These are phyloP conservation scores for Acanthornis magna DNA, from an alignment of 2,797 vertebrate genomes.

Conservation along the genomic window DNA sequence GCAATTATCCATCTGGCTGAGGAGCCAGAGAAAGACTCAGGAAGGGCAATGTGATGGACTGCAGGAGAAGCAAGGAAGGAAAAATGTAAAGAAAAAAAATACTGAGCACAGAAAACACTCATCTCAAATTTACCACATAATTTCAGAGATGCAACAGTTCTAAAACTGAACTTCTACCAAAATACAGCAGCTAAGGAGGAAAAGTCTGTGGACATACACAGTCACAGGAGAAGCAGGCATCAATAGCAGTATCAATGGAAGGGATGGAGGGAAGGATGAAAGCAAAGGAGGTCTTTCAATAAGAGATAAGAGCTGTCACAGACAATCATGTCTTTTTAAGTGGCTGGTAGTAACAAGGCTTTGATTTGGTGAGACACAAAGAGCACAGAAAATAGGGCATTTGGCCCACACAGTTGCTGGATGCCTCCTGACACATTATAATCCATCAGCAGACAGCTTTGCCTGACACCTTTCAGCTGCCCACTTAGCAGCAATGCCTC, in stretches of 20 bases:
- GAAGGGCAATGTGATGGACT: background rate
- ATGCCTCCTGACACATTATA: background rate
- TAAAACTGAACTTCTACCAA: background rate
- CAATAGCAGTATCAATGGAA: background rate
- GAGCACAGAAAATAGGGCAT: background rate
- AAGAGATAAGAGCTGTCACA: background rate
- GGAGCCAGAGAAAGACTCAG: background rate
- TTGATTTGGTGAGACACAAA: background rate
- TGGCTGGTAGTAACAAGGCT: background rate
- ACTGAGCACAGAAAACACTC: background rate
- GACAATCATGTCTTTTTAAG: background rate
- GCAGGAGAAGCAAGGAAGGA: background rate
- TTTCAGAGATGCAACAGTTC: background rate
- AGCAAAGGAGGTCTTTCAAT: background rate
- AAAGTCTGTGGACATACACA: background rate
- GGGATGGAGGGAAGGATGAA: background rate
- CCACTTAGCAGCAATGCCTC: background rate
- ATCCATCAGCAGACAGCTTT: background rate
- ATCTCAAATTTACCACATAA: background rate
- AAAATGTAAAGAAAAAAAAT: background rate
- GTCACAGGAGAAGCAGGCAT: background rate
- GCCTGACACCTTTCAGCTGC: background rate
- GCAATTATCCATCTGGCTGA: background rate
- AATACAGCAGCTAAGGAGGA: background rate
- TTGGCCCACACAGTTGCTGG: background rate